Base-by-base conservation (phyloP, 2,797 vertebrate genomes). In the Lemur catta region DNA sequence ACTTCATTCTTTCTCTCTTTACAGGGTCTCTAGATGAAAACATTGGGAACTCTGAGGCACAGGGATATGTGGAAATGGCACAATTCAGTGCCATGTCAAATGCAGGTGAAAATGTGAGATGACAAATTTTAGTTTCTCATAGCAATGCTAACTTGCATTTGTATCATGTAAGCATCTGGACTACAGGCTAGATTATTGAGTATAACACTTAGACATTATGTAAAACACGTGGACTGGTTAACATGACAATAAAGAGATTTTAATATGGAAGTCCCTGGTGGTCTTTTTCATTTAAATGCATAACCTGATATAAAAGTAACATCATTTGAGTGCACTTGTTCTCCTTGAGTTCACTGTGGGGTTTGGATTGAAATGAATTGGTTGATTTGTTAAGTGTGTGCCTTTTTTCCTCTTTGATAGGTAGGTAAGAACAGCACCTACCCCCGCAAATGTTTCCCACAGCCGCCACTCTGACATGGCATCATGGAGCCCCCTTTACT, bases 211-310 rank as follows among this genome's bases (percentile, higher is more conserved):
- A 63, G 33, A 78, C 33, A 84, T 5, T 38, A 30, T 1, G 3
- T 63, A 55, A 92, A 14, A 46, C 2, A 17, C 6, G 14, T 20
- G 10, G 61, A 30, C 50, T 81, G 6, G 28, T 78, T 79, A 61
- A 43, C 3, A 79, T 61, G 38, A 67, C 6, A 92, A 48, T 78
- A 82, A 81, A 76, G 81, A 41, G 24, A 81, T 93, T 91, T 96
- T 85, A 71, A 85, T 94, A n/a, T 43, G 52, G 5, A 75, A 90
- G 15, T 74, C 9, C 2, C 93, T 63, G 11, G 57, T 38, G 24
- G 20, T 17, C 91, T 96, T 91, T 96, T 38, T 75, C 26, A 93
- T 84, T 95, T 74, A 89, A 95, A 80, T 59, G 11, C 9, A 93
- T 65, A 75, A 57, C 55, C 33, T 89, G 88, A 93, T 67, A 65